Conservation (phyloP, 2,888 invertebrate species). For the Heliconius ismenius region DNA sequence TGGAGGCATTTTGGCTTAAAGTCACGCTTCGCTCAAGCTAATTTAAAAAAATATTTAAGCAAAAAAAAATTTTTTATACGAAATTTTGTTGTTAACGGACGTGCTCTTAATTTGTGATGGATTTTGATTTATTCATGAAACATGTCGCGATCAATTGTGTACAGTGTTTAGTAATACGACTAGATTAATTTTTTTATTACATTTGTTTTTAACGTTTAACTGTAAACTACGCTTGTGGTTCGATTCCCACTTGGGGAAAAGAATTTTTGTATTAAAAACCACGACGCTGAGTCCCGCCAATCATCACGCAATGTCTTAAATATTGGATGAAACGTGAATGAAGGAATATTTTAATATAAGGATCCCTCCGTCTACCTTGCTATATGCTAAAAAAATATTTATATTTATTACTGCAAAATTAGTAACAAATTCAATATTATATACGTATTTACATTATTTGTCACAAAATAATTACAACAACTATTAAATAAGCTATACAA, state of each 20-base stretch:
- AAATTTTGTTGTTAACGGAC: constrained; percentile 10
- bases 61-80: background rate
- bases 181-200: background rate
- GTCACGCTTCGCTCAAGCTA: background rate
- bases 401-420: no score
- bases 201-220: background rate
- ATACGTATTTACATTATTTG: background rate
- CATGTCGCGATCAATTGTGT: constrained; percentile 10
- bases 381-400: no score
- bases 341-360: no score
- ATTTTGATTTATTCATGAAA: constrained; percentile 27
- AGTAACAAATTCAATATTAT: no score
- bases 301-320: no score
- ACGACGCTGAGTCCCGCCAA: no score
- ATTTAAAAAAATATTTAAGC: background rate
- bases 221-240: background rate
- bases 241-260: background rate
- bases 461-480: background rate
- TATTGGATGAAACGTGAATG: no score
- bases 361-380: no score
- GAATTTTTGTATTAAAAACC: background rate
- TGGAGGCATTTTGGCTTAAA: no score
- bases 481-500: constrained; percentile 15
- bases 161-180: background rate
- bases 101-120: constrained; percentile 16